Evolutionary conservation across 53 echinoderm and acorn worm genomes (phyloP).

Genomic region (Glandiceps talaboti): DNA sequence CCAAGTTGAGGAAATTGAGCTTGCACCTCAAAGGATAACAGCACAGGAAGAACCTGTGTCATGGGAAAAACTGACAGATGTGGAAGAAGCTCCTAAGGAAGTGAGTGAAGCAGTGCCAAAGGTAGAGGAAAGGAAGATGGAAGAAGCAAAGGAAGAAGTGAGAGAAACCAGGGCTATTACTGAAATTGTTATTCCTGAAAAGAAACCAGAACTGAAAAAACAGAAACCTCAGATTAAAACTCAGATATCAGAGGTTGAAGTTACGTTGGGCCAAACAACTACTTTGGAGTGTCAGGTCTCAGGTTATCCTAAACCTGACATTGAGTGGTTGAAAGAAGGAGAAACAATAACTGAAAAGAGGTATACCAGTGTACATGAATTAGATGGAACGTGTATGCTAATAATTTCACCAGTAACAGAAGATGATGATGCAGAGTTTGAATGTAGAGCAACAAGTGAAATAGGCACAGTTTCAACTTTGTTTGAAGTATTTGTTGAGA

Average conservation of each 20-base stretch:
- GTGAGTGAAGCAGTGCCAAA: not conserved
- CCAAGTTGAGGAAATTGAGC: not conserved
- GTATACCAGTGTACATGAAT: constrained; percentile 50
- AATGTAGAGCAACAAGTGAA: constrained; percentile 57
- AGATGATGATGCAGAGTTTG: constrained; percentile 70
- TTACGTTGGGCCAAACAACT: constrained; percentile 36
- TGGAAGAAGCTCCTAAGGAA: not conserved
- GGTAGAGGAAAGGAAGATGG: not conserved
- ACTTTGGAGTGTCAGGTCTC: constrained; percentile 42
- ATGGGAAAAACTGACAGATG: not conserved
- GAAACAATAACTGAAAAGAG: constrained; percentile 60
- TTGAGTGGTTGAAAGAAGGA: constrained; percentile 57
- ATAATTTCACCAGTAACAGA: constrained; percentile 64
- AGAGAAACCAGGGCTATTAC: not conserved
- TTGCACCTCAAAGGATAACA: constrained; percentile 3
- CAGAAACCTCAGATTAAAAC: too few species aligned
- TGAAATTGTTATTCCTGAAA: not conserved
- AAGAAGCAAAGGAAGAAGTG: not conserved
- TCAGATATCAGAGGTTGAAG: not conserved
- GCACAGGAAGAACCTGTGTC: not conserved
- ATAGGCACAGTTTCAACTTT: constrained; percentile 63
- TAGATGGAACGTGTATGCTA: constrained; percentile 41
- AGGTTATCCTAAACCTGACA: constrained; percentile 51
- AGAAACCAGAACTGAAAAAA: not conserved
- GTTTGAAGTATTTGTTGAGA: too few species aligned